A percentile compares a stretch with the other conserved stretches of the same genome.
These are phyloP conservation scores for Sandelia bainsii DNA, from an alignment of 2,797 vertebrate genomes.

Conservation along the genomic window DNA sequence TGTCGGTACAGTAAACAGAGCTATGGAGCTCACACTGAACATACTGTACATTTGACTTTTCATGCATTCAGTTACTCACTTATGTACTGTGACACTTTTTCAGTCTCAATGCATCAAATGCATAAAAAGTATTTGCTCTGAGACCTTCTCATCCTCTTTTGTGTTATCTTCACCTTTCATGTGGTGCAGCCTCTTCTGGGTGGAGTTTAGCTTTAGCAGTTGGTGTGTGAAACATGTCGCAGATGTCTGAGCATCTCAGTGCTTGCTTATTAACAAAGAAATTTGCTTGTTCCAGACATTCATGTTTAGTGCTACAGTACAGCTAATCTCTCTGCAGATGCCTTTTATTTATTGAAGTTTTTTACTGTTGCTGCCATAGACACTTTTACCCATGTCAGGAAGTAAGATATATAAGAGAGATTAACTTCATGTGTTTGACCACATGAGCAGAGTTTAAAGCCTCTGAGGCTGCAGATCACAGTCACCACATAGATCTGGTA, in stretches of 20 bases:
- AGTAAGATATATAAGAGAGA: constrained; percentile 3
- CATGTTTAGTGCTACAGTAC: neutral
- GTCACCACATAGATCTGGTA: constrained; percentile 5
- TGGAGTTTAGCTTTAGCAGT: too few relatives aligned
- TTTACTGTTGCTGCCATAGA: neutral
- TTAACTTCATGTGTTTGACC: constrained; percentile 1
- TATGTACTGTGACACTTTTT: too few relatives aligned
- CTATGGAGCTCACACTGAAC: neutral
- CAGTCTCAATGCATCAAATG: too few relatives aligned
- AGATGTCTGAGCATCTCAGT: too few relatives aligned
- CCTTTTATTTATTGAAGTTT: neutral
- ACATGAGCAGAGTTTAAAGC: neutral
- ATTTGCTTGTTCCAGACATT: constrained; percentile 3
- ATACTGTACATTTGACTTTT: neutral
- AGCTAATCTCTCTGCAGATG: neutral
- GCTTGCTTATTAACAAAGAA: too few relatives aligned
- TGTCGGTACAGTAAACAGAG: neutral
- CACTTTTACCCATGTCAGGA: constrained; percentile 13
- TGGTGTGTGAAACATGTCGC: too few relatives aligned
- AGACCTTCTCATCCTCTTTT: too few relatives aligned
- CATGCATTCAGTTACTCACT: too few relatives aligned
- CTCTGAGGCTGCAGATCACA: constrained; percentile 12
- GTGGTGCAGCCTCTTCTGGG: neutral
- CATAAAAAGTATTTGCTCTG: too few relatives aligned
- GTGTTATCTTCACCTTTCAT: too few relatives aligned